Evolutionary conservation across 2,888 invertebrate genomes (phyloP).

Genomic region (Trisateles emortualis): DNA sequence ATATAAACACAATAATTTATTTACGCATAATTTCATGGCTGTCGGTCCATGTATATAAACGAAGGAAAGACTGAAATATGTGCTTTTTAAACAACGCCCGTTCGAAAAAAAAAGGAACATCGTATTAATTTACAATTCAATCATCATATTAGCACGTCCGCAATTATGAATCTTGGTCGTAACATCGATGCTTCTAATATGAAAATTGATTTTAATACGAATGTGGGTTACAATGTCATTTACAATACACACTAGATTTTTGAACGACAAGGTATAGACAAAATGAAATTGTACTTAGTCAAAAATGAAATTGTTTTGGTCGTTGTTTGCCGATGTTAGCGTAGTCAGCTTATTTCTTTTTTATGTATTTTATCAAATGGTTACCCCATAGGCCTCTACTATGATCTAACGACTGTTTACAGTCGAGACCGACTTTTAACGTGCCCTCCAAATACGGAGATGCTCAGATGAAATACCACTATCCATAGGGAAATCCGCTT

Average conservation of each 20-base stretch:
- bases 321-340: too few relatives aligned
- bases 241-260: background rate
- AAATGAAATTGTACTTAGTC: too few relatives aligned
- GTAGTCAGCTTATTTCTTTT: too few relatives aligned
- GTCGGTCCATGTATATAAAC: conserved; percentile 77
- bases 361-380: too few relatives aligned
- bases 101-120: conserved; percentile 31
- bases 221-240: conserved; percentile 1
- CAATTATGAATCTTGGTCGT: conserved; percentile 15
- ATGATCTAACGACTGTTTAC: too few relatives aligned
- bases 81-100: conserved; percentile 50
- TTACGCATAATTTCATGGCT: conserved; percentile 41
- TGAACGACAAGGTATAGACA: too few relatives aligned
- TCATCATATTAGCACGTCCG: conserved; percentile 15
- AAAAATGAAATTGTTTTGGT: too few relatives aligned
- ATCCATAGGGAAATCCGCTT: too few relatives aligned
- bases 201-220: conserved; percentile 19
- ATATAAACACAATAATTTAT: conserved; percentile 40
- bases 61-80: conserved; percentile 79
- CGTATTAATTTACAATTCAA: conserved; percentile 24
- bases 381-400: too few relatives aligned
- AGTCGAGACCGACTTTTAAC: too few relatives aligned
- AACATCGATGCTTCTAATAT: conserved; percentile 26
- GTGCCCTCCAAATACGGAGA: too few relatives aligned
- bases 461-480: too few relatives aligned